Base-by-base conservation (phyloP, 2,113 vertebrate genomes). In the Apus apus region DNA sequence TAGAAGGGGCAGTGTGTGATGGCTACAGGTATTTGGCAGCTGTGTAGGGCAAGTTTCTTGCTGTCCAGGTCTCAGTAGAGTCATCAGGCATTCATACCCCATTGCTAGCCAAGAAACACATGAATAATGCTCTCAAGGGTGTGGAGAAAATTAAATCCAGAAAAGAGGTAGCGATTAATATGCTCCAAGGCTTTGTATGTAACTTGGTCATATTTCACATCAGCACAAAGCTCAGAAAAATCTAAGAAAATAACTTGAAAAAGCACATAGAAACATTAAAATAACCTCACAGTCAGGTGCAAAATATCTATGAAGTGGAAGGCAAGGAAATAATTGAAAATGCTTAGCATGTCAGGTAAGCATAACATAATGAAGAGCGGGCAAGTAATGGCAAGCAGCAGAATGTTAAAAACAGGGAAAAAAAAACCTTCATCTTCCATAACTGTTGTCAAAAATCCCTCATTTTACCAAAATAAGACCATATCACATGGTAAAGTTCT, bases 1-100 rank as follows among this genome's bases (percentile, higher is more conserved):
- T 1, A 15, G 54, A 8, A 61, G 25, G 61, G 40, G 13, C 0
- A 0, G 11, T 1, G 0, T 30, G 54, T 8, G 26, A 29, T 15
- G 23, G 43, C 29, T 8, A 3, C 1, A 0, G 60, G 30, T 10
- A 8, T 54, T 61, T 27, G 34, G 48, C 65, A 51, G 38, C 75
- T 53, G 2, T 0, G 34, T 2, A 20, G 11, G 40, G 34, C 38
- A 71, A 7, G 25, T 18, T 79, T 36, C 75, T 71, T 64, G 1
- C n/a, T 46, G 38, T 70, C 29, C 66, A 26, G 61, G 29, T 27
- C 61, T 48, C 61, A 2, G 54, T 4, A 14, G 34, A 70, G 26
- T 23, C 81, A n/a, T 29, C 38, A 30, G 40, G 38, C 17, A 4
- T 38, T 73, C 3, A 1, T 54, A 48, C 8, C 54, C 25, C 15